Evolutionary conservation across 2,797 vertebrate genomes (phyloP).

Genomic region (Pantherophis vulpinus): DNA sequence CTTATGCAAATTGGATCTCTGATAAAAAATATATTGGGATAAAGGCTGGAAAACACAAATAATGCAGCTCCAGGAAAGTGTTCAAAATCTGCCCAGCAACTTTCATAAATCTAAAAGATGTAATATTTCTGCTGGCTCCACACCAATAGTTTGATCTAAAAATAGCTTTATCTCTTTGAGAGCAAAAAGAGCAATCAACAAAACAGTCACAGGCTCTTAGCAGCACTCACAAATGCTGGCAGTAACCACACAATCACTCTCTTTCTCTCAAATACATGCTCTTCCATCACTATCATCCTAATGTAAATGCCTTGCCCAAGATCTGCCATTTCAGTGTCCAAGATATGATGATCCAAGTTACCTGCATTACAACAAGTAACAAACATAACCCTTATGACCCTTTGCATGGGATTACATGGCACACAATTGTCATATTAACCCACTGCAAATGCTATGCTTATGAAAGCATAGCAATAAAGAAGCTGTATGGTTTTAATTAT

Average conservation of each 20-base stretch:
- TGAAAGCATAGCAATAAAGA: not conserved
- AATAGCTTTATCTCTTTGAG: constrained; percentile 73
- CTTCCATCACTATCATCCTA: not conserved
- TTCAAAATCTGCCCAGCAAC: constrained; percentile 71
- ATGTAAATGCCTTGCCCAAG: not conserved
- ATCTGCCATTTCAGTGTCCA: not conserved
- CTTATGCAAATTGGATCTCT: constrained; percentile 29
- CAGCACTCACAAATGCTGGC: not conserved
- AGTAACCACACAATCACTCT: not conserved
- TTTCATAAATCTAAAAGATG: constrained; percentile 72
- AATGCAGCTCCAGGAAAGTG: constrained; percentile 53
- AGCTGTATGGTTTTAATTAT: not conserved
- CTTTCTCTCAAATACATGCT: not conserved
- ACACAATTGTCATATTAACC: not conserved
- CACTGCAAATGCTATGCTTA: not conserved
- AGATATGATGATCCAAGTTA: not conserved
- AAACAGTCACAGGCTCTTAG: constrained; percentile 41
- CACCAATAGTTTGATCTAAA: constrained; percentile 70
- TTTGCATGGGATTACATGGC: not conserved
- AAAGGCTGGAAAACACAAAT: constrained; percentile 39
- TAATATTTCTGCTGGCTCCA: constrained; percentile 67
- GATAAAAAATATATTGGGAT: constrained; percentile 19
- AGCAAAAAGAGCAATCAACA: constrained; percentile 68
- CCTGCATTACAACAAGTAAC: not conserved
- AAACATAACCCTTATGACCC: not conserved